Evolutionary conservation across 1,140 invertebrate genomes (phyloP).

Genomic region (Tetramorium simillimum): DNA sequence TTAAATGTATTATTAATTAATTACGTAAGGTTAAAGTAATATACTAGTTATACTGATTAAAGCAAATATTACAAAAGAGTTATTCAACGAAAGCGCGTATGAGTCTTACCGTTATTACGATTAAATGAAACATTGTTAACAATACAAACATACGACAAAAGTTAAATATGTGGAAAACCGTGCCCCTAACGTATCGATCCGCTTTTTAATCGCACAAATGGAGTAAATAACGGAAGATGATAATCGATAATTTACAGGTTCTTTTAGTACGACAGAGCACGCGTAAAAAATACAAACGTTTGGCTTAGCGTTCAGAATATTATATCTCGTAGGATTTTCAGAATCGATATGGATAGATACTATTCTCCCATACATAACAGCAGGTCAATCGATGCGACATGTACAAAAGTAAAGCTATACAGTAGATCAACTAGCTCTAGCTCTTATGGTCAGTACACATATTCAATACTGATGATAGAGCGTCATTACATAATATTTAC

Average conservation of each 20-base stretch:
- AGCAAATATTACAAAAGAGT: not conserved
- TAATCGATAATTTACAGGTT: constrained; percentile 16
- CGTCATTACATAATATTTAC: not conserved
- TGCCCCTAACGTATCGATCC: not conserved
- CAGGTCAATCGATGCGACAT: constrained; percentile 22
- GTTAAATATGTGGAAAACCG: not conserved
- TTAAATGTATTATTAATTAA: not conserved
- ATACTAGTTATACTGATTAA: not conserved
- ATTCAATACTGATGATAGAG: not conserved
- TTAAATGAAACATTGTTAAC: not conserved
- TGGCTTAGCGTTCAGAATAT: not conserved
- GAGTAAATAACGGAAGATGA: not conserved
- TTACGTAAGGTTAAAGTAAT: too few species aligned
- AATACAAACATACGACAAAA: not conserved
- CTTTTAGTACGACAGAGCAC: not conserved
- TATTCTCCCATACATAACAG: not conserved
- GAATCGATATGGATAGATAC: not conserved
- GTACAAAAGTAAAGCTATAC: not conserved
- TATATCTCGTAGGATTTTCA: not conserved
- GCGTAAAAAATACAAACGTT: not conserved
- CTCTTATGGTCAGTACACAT: not conserved
- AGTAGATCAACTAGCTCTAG: not conserved
- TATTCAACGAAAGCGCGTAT: not conserved
- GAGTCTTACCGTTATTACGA: not conserved
- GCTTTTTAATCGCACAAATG: not conserved